Conservation (phyloP, 1,140 invertebrate species). For the Camponotus pennsylvanicus region DNA sequence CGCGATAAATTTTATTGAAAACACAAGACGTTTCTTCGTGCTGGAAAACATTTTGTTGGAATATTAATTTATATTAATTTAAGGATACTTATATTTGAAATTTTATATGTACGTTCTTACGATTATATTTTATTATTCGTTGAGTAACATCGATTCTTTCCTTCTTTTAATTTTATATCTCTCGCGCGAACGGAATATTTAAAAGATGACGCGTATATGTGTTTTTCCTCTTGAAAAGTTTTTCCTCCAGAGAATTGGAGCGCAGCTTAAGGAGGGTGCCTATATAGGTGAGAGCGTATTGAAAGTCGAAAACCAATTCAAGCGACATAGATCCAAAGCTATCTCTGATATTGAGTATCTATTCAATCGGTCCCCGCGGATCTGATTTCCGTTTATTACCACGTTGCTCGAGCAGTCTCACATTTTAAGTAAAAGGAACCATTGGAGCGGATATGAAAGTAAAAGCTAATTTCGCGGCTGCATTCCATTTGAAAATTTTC, state of each 20-base stretch:
- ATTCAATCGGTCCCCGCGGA: conserved; percentile 54
- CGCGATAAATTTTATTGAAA: not conserved
- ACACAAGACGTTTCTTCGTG: conserved; percentile 1
- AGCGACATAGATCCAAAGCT: conserved; percentile 55
- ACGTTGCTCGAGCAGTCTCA: conserved; percentile 25
- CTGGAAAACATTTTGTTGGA: not conserved
- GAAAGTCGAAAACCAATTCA: conserved; percentile 56
- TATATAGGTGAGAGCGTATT: conserved; percentile 47
- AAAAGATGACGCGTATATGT: not conserved
- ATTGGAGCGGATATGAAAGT: conserved; percentile 39
- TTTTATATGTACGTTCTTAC: not conserved
- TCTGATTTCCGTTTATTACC: conserved; percentile 62
- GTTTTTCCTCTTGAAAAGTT: conserved; percentile 32
- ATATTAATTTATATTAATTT: not conserved
- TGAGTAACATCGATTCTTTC: not conserved
- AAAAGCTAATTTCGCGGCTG: conserved; percentile 37
- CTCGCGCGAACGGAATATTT: conserved; percentile 1
- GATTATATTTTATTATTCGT: not conserved
- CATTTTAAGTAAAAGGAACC: too few relatives aligned
- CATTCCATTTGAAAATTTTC: not conserved
- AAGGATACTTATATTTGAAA: not conserved
- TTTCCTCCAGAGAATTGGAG: conserved; percentile 6
- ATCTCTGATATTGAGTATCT: conserved; percentile 57
- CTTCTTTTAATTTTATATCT: not conserved
- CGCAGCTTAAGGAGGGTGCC: conserved; percentile 22